phyloP scores from a whole-genome alignment of 2,113 vertebrate genomes.

The Channa argus region DNA sequence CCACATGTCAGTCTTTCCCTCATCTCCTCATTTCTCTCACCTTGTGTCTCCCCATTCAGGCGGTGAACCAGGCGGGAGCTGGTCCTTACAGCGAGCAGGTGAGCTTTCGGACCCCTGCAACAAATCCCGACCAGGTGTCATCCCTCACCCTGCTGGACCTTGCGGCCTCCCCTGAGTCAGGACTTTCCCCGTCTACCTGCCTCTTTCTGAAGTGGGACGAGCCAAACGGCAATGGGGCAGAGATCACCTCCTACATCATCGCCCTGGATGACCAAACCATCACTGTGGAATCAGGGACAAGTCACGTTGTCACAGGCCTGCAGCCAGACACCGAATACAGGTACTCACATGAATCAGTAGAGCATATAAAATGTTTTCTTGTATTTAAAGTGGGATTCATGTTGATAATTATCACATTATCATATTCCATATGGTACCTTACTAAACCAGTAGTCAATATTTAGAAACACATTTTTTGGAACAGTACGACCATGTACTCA shows the following conservation, averaged over 20 bases:
- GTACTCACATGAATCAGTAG: constrained; percentile 74
- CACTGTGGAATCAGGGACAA: constrained; percentile 84
- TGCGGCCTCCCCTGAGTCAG: constrained; percentile 76
- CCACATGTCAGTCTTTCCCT: background rate
- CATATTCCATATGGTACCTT: background rate
- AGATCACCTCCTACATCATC: constrained; percentile 91
- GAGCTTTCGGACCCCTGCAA: constrained; percentile 89
- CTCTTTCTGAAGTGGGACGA: constrained; percentile 95
- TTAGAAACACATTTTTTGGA: background rate
- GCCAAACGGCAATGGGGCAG: constrained; percentile 92
- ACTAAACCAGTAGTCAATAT: background rate
- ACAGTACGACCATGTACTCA: no score
- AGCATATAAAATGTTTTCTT: background rate
- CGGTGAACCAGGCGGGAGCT: constrained; percentile 92
- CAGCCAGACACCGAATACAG: constrained; percentile 95
- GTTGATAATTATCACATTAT: background rate
- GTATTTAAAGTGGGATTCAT: background rate
- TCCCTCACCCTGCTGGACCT: constrained; percentile 87
- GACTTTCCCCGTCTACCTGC: constrained; percentile 88
- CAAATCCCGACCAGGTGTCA: constrained; percentile 87
- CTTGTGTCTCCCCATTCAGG: constrained; percentile 76
- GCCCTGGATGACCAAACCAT: constrained; percentile 87
- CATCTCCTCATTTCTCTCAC: constrained; percentile 1
- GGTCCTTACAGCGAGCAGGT: constrained; percentile 92
- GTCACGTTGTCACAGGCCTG: constrained; percentile 85